These are phyloP conservation scores for Porites australiensis DNA, from an alignment of 64 coral and sea anemone genomes.

Conservation along the genomic window DNA sequence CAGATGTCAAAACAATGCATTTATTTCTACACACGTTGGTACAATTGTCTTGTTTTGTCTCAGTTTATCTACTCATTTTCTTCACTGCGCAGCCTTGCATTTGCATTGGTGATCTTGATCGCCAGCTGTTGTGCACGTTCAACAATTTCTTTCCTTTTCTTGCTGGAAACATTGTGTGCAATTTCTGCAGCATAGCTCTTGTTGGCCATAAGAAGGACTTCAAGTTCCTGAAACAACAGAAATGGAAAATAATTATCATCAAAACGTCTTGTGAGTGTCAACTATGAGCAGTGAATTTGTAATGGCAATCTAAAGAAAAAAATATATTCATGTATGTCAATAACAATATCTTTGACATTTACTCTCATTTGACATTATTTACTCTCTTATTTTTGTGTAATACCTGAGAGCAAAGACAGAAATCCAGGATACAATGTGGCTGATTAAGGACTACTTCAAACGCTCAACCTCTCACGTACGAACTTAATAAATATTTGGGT, in stretches of 20 bases:
- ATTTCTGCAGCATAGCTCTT: constrained; percentile 95
- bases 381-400: no score
- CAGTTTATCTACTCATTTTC: constrained; percentile 91
- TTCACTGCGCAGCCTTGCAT: constrained; percentile 94
- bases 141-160: constrained; percentile 95
- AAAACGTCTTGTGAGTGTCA: not conserved
- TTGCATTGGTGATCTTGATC: constrained; percentile 96
- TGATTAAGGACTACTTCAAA: no score
- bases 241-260: not conserved
- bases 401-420: no score
- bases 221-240: constrained; percentile 87
- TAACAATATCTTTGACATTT: no score
- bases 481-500: no score
- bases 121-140: constrained; percentile 94
- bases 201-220: constrained; percentile 97
- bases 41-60: not conserved
- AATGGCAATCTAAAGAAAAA: no score
- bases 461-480: no score
- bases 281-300: no score
- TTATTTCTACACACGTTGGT: constrained; percentile 42
- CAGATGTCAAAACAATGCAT: not conserved
- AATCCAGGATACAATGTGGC: no score
- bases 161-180: constrained; percentile 95
- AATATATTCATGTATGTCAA: no score
- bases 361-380: no score